Evolutionary conservation across 2,888 invertebrate species (phyloP).

Genomic region (Creontiades dilutus): DNA sequence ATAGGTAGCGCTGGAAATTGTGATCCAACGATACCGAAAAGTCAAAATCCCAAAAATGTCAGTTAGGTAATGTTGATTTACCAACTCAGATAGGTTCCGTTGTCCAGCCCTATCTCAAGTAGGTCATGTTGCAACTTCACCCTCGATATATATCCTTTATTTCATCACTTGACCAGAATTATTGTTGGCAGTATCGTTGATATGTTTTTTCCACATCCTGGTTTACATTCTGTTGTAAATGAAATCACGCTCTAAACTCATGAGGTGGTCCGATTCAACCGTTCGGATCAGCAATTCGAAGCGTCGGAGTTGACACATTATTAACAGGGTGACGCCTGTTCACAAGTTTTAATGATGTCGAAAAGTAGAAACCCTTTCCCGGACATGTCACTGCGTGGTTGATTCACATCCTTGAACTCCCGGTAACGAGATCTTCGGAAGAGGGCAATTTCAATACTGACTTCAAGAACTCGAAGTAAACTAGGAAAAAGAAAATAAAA

Average conservation of each 20-base stretch:
- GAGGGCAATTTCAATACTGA: neutral
- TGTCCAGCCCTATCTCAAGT: too few relatives aligned
- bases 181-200: too few relatives aligned
- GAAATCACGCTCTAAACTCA: neutral
- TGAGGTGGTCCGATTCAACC: slow-evolving; percentile 4
- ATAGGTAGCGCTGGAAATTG: too few relatives aligned
- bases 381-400: neutral
- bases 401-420: neutral
- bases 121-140: too few relatives aligned
- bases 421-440: neutral
- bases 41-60: too few relatives aligned
- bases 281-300: slow-evolving; percentile 46
- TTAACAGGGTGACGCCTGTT: neutral
- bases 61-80: too few relatives aligned
- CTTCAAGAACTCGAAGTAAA: neutral
- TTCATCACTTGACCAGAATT: too few relatives aligned
- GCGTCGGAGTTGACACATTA: neutral
- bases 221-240: neutral
- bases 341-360: slow-evolving; percentile 24
- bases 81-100: too few relatives aligned
- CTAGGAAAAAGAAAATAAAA: neutral
- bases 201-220: too few relatives aligned
- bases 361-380: slow-evolving; percentile 23
- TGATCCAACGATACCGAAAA: too few relatives aligned
- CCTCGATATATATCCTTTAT: too few relatives aligned